Conservation (phyloP, 2,113 vertebrate genomes). For the Blennius ocellaris region DNA sequence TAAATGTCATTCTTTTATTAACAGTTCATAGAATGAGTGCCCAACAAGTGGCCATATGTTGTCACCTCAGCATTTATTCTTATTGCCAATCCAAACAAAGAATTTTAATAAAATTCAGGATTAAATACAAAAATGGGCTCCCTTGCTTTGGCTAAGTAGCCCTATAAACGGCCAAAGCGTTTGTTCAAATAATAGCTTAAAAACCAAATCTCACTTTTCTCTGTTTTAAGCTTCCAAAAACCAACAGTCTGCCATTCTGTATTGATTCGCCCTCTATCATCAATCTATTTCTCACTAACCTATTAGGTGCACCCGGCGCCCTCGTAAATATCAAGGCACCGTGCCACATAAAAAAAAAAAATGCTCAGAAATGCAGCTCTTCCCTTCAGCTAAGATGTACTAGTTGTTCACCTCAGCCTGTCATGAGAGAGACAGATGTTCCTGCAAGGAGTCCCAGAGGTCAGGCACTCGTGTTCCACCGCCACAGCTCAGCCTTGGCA, state of each 20-base stretch:
- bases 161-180: too few species aligned
- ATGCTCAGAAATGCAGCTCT: conserved; percentile 13
- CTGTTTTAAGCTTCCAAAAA: not conserved
- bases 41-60: too few species aligned
- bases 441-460: conserved; percentile 37
- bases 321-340: conserved; percentile 38
- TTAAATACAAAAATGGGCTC: too few species aligned
- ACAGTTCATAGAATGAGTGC: too few species aligned
- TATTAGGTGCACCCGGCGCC: conserved; percentile 19
- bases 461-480: conserved; percentile 40
- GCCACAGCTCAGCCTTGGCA: conserved; percentile 52
- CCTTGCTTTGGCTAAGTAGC: too few species aligned
- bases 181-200: not conserved
- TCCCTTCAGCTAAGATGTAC: conserved; percentile 35
- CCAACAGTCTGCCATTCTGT: not conserved
- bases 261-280: conserved; percentile 49
- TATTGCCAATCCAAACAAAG: too few species aligned
- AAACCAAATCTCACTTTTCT: conserved; percentile 25
- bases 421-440: conserved; percentile 58
- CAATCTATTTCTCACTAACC: conserved; percentile 30
- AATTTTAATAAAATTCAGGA: too few species aligned
- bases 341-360: conserved; percentile 32
- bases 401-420: conserved; percentile 42
- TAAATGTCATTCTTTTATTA: too few species aligned
- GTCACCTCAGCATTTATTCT: too few species aligned